Conservation (phyloP, 1,140 invertebrate species). For the Caenorhabditis tropicalis region DNA sequence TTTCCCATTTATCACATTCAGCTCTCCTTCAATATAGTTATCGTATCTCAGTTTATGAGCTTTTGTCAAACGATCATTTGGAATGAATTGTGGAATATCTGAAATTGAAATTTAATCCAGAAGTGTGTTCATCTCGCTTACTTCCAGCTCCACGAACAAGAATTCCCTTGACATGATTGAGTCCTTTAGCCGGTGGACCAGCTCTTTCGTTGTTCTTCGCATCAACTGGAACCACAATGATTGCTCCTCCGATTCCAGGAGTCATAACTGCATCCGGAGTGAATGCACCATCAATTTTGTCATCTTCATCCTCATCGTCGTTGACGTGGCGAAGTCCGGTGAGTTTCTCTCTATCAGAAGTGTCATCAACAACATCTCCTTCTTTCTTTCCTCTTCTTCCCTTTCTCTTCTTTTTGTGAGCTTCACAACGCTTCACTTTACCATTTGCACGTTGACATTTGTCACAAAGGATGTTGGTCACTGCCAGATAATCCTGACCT, state of each 20-base stretch:
- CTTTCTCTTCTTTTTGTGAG: conserved; percentile 6
- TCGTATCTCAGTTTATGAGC: conserved; percentile 1
- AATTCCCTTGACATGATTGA: conserved; percentile 6
- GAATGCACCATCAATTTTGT: conserved; percentile 10
- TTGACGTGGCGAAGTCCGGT: neutral
- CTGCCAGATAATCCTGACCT: neutral
- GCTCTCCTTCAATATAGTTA: conserved; percentile 8
- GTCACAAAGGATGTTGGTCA: neutral
- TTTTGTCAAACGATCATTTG: conserved; percentile 10
- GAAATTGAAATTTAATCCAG: neutral
- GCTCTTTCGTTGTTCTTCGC: conserved; percentile 5
- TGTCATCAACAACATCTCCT: neutral
- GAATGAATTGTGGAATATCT: conserved; percentile 14
- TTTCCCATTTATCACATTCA: conserved; percentile 18
- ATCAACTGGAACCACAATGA: conserved; percentile 9
- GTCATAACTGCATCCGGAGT: conserved; percentile 4
- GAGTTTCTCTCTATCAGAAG: conserved; percentile 19
- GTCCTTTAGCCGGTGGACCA: neutral
- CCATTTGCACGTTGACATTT: neutral
- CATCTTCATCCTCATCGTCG: neutral
- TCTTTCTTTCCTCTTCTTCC: neutral
- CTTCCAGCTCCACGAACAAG: neutral
- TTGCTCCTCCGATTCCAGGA: conserved; percentile 10
- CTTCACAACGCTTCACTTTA: neutral
- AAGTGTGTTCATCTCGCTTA: neutral